phyloP scores from a whole-genome alignment of 1,140 invertebrate genomes.

The Tetramorium parvispinum region DNA sequence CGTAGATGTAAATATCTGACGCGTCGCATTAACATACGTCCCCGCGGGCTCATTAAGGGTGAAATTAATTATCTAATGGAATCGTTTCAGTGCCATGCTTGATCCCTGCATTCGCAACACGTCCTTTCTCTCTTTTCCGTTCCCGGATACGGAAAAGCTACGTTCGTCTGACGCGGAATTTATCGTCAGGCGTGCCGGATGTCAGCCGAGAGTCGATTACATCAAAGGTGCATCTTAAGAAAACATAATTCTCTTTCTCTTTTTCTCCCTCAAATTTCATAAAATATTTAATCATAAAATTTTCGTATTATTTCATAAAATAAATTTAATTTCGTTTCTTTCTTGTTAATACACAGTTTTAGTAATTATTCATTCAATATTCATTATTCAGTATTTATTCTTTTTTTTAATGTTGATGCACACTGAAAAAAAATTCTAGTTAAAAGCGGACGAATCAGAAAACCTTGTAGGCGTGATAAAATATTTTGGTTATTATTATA shows the following conservation, averaged over 20 bases:
- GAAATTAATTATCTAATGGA: constrained; percentile 84
- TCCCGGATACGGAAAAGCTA: constrained; percentile 51
- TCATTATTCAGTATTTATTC: too few species aligned
- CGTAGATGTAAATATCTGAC: constrained; percentile 84
- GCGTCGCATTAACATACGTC: constrained; percentile 84
- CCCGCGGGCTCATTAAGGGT: constrained; percentile 82
- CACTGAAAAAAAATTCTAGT: too few species aligned
- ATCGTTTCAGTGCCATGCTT: constrained; percentile 66
- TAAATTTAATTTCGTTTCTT: not conserved
- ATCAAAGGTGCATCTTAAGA: not conserved
- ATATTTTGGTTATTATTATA: too few species aligned
- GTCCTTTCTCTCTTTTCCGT: not conserved
- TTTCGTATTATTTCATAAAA: not conserved
- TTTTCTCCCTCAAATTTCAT: not conserved
- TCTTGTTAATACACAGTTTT: not conserved
- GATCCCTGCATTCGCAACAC: not conserved
- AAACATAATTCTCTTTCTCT: not conserved
- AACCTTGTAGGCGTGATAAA: too few species aligned
- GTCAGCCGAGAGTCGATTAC: not conserved
- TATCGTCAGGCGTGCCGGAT: constrained; percentile 31
- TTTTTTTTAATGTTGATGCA: not conserved
- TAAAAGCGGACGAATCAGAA: too few species aligned
- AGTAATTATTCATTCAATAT: too few species aligned
- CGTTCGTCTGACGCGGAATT: constrained; percentile 15
- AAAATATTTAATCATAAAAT: too few species aligned